Percentiles rank a stretch among this genome's conserved stretches.
phyloP scores from a whole-genome alignment of 1,140 invertebrate species.

The Neomicropteryx cornuta region DNA sequence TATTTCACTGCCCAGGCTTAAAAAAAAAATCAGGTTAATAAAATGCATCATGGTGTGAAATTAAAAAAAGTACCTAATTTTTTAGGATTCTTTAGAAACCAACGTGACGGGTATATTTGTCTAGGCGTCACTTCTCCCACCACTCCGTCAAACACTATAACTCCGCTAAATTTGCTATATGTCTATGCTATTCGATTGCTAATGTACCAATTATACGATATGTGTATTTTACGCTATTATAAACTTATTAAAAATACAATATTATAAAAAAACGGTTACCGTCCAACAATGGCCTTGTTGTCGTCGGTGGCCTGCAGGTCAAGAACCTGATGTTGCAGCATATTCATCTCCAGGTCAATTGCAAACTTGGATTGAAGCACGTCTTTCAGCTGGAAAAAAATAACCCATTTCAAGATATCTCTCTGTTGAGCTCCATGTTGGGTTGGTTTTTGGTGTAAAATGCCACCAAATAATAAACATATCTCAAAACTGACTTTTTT shows the following conservation, averaged over 20 bases:
- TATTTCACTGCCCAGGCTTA: conserved; percentile 32
- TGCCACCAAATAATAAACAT: too few relatives aligned
- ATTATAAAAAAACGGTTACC: conserved; percentile 25
- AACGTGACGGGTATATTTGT: too few relatives aligned
- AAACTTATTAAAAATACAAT: neutral
- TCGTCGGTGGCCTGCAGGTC: conserved; percentile 51
- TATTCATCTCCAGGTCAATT: conserved; percentile 45
- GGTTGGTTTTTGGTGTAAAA: too few relatives aligned
- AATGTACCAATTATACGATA: too few relatives aligned
- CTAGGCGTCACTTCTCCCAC: too few relatives aligned
- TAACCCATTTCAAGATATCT: neutral
- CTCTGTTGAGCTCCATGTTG: too few relatives aligned
- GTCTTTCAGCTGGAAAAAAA: conserved; percentile 24
- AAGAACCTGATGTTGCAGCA: conserved; percentile 50
- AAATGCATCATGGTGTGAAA: neutral
- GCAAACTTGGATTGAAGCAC: conserved; percentile 22
- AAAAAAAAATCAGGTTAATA: conserved; percentile 5
- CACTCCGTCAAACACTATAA: too few relatives aligned
- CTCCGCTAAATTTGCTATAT: too few relatives aligned
- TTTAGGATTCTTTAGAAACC: too few relatives aligned
- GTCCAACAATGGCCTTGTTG: conserved; percentile 49
- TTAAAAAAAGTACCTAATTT: conserved; percentile 5
- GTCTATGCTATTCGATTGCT: too few relatives aligned
- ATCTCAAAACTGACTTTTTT: too few relatives aligned
- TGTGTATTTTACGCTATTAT: conserved; percentile 4